phyloP scores from a whole-genome alignment of 2,888 invertebrate genomes.

The Drosophila falleni region DNA sequence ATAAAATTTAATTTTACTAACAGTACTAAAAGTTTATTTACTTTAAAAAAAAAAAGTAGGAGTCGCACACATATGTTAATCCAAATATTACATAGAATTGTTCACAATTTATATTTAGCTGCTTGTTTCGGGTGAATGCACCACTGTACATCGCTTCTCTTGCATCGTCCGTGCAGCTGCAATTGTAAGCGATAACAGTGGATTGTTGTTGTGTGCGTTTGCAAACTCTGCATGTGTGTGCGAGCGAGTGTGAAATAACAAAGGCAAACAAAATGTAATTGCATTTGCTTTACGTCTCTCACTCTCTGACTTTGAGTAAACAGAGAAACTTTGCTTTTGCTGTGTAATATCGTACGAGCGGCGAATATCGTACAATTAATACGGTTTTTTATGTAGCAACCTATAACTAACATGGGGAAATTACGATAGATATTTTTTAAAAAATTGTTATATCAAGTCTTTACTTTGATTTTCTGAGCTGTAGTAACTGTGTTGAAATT shows the following conservation, averaged over 20 bases:
- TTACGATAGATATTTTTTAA: background rate
- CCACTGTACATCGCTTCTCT: constrained; percentile 45
- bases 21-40: background rate
- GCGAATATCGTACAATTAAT: constrained; percentile 36
- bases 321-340: constrained; percentile 46
- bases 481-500: background rate
- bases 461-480: background rate
- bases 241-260: constrained; percentile 43
- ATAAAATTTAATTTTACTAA: background rate
- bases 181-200: constrained; percentile 51
- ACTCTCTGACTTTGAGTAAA: constrained; percentile 17
- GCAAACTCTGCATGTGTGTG: constrained; percentile 9
- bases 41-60: background rate
- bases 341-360: constrained; percentile 11
- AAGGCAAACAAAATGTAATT: constrained; percentile 56
- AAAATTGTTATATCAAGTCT: background rate
- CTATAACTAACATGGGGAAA: no score
- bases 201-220: constrained; percentile 33
- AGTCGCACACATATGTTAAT: background rate
- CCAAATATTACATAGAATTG: background rate
- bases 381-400: background rate
- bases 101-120: background rate
- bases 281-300: constrained; percentile 49
- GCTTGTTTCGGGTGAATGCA: background rate
- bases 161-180: constrained; percentile 53